phyloP scores from a whole-genome alignment of 2,888 invertebrate species.

The Chymomyza fuscimana region DNA sequence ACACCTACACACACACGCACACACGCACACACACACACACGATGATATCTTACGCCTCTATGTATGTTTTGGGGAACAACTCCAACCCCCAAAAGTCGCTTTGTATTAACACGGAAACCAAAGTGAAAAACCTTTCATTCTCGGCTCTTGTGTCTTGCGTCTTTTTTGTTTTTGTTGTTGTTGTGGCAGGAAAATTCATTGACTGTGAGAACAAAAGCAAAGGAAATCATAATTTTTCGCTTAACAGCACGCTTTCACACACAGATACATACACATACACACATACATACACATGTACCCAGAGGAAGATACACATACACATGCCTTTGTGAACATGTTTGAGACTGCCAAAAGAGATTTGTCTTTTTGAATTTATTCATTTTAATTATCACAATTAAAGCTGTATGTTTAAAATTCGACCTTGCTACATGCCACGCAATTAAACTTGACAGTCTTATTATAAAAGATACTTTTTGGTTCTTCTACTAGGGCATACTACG shows the following conservation, averaged over 20 bases:
- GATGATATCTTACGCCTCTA: background rate
- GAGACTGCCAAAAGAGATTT: background rate
- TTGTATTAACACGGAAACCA: conserved; percentile 46
- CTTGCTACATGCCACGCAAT: background rate
- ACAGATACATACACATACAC: conserved; percentile 18
- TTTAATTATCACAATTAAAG: conserved; percentile 7
- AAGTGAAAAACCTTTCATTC: conserved; percentile 59
- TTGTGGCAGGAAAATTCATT: conserved; percentile 50
- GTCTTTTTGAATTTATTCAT: background rate
- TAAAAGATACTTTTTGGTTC: background rate
- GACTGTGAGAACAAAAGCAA: conserved; percentile 59
- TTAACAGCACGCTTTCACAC: conserved; percentile 38
- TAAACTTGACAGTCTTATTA: background rate
- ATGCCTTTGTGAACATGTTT: background rate
- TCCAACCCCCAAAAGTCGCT: conserved; percentile 19
- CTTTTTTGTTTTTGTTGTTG: background rate
- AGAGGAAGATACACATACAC: background rate
- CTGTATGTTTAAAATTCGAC: background rate
- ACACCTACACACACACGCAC: background rate
- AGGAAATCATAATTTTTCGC: conserved; percentile 68
- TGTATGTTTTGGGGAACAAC: background rate
- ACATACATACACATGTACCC: background rate
- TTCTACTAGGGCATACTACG: background rate
- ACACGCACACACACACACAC: background rate
- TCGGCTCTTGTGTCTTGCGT: conserved; percentile 17